phyloP scores from a whole-genome alignment of 1,140 invertebrate species.

The Arctopsyche grandis region DNA sequence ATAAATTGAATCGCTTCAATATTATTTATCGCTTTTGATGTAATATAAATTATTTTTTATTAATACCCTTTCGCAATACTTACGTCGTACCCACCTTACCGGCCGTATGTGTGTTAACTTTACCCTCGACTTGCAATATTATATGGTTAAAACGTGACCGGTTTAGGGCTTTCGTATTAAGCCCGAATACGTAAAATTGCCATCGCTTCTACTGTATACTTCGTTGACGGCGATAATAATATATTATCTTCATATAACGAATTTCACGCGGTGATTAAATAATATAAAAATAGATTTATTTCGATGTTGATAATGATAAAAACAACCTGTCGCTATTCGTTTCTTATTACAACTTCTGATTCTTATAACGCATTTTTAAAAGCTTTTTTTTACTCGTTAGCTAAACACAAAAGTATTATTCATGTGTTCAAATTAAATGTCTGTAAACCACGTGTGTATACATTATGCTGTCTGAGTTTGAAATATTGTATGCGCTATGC shows the following conservation, averaged over 20 bases:
- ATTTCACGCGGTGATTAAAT: not conserved
- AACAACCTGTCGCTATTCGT: no score
- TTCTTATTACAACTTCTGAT: not conserved
- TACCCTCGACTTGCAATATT: not conserved
- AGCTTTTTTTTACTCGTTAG: not conserved
- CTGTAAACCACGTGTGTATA: no score
- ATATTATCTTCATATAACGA: not conserved
- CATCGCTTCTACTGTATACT: slow-evolving; percentile 1
- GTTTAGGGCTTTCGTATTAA: slow-evolving; percentile 4
- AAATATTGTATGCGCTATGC: no score
- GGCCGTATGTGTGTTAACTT: not conserved
- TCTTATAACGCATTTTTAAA: not conserved
- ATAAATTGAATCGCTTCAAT: not conserved
- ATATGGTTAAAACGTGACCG: slow-evolving; percentile 7
- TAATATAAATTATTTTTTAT: no score
- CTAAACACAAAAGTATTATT: not conserved
- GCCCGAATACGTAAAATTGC: slow-evolving; percentile 2
- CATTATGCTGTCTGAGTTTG: no score
- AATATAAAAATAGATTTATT: no score
- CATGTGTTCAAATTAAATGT: no score
- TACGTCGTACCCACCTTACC: no score
- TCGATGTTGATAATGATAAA: no score
- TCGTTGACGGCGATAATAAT: slow-evolving; percentile 7
- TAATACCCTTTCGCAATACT: no score
- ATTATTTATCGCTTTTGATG: no score